Evolutionary conservation across 2,888 invertebrate species (phyloP).

Genomic region (Atrina japonica): DNA sequence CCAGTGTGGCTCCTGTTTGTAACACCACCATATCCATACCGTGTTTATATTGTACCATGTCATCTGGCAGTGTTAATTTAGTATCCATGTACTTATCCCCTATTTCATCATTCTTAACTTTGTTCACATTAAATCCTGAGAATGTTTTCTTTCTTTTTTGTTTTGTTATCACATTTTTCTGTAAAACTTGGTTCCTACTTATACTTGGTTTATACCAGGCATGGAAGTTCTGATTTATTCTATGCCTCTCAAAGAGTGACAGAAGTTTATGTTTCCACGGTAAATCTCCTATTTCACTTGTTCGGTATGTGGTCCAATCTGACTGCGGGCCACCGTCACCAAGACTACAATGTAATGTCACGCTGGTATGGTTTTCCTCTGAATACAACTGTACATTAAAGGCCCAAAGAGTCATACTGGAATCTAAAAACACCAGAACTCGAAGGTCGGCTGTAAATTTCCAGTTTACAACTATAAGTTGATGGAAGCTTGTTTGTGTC

Average conservation of each 20-base stretch:
- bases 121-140: slow-evolving; percentile 46
- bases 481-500: slow-evolving; percentile 16
- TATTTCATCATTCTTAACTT: neutral
- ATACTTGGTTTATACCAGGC: slow-evolving; percentile 28
- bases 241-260: slow-evolving; percentile 35
- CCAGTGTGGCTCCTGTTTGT: slow-evolving; percentile 18
- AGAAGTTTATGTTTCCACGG: slow-evolving; percentile 57
- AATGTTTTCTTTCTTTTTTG: slow-evolving; percentile 24
- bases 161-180: neutral
- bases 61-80: slow-evolving; percentile 28
- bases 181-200: neutral
- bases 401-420: slow-evolving; percentile 5
- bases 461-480: slow-evolving; percentile 20
- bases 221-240: neutral
- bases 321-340: slow-evolving; percentile 3
- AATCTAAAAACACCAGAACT: slow-evolving; percentile 20
- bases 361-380: slow-evolving; percentile 1
- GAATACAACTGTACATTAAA: slow-evolving; percentile 2
- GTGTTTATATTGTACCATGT: neutral
- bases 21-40: slow-evolving; percentile 17
- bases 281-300: slow-evolving; percentile 53
- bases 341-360: slow-evolving; percentile 9
- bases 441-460: slow-evolving; percentile 30
- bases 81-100: slow-evolving; percentile 8
- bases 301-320: slow-evolving; percentile 14